These are phyloP conservation scores for Tetropium fuscum DNA, from an alignment of 2,888 invertebrate species.

Conservation along the genomic window DNA sequence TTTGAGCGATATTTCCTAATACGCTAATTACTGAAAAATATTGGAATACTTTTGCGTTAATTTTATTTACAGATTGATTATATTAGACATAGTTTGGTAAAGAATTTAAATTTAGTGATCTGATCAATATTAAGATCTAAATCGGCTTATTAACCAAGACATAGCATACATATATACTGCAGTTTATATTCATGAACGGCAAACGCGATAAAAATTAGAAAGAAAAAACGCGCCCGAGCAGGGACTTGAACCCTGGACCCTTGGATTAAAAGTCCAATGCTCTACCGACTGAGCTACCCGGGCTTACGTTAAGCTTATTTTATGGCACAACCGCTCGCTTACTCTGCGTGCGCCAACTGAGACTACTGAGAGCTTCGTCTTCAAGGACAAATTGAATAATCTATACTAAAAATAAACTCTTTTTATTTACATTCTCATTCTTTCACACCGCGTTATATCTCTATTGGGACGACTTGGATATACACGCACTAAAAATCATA, in stretches of 20 bases:
- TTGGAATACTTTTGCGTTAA: background rate
- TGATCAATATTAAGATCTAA: no score
- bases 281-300: constrained; percentile 82
- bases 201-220: background rate
- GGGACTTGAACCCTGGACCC: constrained; percentile 84
- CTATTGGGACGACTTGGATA: no score
- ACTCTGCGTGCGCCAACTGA: no score
- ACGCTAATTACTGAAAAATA: no score
- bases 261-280: constrained; percentile 83
- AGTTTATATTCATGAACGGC: no score
- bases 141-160: no score
- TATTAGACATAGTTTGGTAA: background rate
- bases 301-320: constrained; percentile 59
- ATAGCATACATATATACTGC: no score
- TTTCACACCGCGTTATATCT: no score
- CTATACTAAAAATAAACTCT: background rate
- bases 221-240: constrained; percentile 73
- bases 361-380: background rate
- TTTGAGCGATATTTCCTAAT: no score
- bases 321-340: background rate
- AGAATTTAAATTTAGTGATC: no score
- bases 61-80: background rate
- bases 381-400: background rate
- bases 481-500: no score
- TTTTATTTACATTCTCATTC: no score